Evolutionary conservation across 2,113 vertebrate species (phyloP), one percentile per base, ranked within the genome.

Genomic region (Platysternon megacephalum): DNA sequence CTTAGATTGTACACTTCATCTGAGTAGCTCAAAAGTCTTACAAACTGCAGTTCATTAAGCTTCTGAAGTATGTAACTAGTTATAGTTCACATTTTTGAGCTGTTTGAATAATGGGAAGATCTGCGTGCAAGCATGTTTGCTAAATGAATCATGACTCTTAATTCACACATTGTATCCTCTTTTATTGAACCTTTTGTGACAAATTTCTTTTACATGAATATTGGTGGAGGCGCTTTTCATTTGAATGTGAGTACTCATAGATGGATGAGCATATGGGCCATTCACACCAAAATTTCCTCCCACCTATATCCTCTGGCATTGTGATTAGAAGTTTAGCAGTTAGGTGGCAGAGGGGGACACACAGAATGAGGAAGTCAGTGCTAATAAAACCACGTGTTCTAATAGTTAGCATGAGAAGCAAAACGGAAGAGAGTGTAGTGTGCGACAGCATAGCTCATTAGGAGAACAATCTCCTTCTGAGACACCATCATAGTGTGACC

Each of bases 101-200:
- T n/a, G 17, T 74, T 1, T 0, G 32, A 87, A 7, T 32, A 39
- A 11, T 24, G 17, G 0, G 4, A 56, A 52, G 17, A 10, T 81
- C 11, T 88, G 26, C 28, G 86, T 79, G 51, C 48, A 88, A 90
- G 86, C 28, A 56, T 3, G 6, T 1, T 82, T 76, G 2, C 74
- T 90, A 42, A 83, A 86, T 8, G 12, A 32, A 16, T 12, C 22
- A 29, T 14, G 17, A 81, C 14, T 11, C 14, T 9, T 17, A 48
- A 24, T 4, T 49, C 1, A 0, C 6, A 39, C 13, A 74, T 11
- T 42, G 26, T 22, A 42, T 74, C 22, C 17, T 39, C n/a, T 22
- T n/a, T 68, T n/a, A 9, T 22, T 72, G 65, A 0, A 5, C 0
- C 10, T 22, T 85, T 35, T 13, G 21, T 82, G 44, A 42, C 11